Evolutionary conservation across 2,797 vertebrate species (phyloP).

Genomic region (Clamator glandarius): DNA sequence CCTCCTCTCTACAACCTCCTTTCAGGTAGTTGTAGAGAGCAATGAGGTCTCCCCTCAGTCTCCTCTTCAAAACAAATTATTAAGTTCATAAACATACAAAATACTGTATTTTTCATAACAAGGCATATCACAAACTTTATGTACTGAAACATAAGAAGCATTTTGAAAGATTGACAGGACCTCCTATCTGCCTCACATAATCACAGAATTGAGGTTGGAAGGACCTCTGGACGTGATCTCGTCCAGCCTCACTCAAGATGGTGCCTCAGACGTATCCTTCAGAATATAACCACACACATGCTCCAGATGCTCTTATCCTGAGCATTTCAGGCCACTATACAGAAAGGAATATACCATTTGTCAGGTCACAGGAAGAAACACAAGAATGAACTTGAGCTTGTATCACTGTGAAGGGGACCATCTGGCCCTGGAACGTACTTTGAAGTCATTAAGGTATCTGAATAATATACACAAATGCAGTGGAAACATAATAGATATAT

Average conservation of each 20-base stretch:
- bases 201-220: background rate
- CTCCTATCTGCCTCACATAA: background rate
- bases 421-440: background rate
- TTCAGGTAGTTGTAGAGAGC: too few species aligned
- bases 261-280: background rate
- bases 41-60: too few species aligned
- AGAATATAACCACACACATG: background rate
- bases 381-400: background rate
- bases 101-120: background rate
- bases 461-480: background rate
- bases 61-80: background rate
- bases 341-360: background rate
- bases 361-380: background rate
- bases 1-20: too few species aligned
- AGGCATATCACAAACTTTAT: background rate
- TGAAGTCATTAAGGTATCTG: background rate
- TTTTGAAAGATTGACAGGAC: background rate
- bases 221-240: background rate
- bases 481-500: background rate
- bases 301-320: background rate
- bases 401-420: background rate
- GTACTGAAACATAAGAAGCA: background rate
- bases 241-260: background rate
- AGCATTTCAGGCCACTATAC: background rate
- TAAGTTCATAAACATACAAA: background rate